A percentile compares a stretch with the other conserved stretches of the same genome.
Conservation (phyloP, 2,888 invertebrate genomes). For the Rapana venosa region DNA sequence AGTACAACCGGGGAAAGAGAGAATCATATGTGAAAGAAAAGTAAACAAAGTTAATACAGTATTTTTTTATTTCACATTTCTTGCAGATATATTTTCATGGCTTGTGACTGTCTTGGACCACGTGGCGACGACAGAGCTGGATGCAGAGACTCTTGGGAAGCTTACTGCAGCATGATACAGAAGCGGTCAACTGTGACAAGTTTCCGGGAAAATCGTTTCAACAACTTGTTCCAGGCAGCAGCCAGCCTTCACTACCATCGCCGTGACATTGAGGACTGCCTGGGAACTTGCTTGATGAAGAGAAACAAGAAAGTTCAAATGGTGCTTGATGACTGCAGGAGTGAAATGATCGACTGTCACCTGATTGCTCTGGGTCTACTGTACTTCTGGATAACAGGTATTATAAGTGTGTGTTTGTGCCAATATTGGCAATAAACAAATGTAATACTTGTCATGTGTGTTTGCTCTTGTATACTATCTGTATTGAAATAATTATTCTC, state of each 20-base stretch:
- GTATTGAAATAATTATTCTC: too few species aligned
- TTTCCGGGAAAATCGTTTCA: background rate
- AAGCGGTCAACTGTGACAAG: background rate
- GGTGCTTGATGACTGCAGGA: background rate
- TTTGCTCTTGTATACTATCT: too few species aligned
- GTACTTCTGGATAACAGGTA: slow-evolving; percentile 35
- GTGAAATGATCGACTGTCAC: slow-evolving; percentile 19
- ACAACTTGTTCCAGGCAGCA: background rate
- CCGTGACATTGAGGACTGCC: background rate
- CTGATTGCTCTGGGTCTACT: slow-evolving; percentile 26
- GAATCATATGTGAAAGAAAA: too few species aligned
- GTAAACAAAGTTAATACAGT: too few species aligned
- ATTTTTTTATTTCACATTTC: too few species aligned
- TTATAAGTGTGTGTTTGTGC: background rate
- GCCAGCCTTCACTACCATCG: slow-evolving; percentile 8
- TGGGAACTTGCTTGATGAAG: background rate
- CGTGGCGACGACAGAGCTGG: slow-evolving; percentile 3
- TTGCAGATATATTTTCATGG: background rate
- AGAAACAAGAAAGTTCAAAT: background rate
- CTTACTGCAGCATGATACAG: background rate
- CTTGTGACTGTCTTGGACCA: background rate
- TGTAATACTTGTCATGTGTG: too few species aligned
- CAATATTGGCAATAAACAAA: too few species aligned
- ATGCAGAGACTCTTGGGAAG: background rate
- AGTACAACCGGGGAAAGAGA: too few species aligned